Evolutionary conservation across 1,140 invertebrate species (phyloP).

Genomic region (Rhizoglyphus robini): DNA sequence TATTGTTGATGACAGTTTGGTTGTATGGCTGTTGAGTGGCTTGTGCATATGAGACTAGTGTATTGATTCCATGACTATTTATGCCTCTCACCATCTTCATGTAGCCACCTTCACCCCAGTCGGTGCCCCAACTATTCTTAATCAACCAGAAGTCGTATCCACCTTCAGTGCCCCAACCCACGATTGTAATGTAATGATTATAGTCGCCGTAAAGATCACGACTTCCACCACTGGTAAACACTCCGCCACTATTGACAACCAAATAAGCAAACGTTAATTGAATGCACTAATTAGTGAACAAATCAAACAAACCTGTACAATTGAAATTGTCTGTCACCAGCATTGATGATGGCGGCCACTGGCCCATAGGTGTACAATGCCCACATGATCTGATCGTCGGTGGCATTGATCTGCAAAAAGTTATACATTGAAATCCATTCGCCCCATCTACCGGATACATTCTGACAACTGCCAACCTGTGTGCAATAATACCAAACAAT

Average conservation of each 20-base stretch:
- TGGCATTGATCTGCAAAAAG: neutral
- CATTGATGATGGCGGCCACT: conserved; percentile 37
- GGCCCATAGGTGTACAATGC: conserved; percentile 29
- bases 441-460: neutral
- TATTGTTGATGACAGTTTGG: too few relatives aligned
- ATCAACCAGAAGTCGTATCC: conserved; percentile 56
- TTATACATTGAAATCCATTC: neutral
- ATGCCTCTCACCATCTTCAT: conserved; percentile 76
- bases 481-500: neutral
- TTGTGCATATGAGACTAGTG: neutral
- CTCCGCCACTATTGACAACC: conserved; percentile 8
- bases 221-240: neutral
- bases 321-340: conserved; percentile 34
- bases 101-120: conserved; percentile 73
- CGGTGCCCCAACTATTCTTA: conserved; percentile 88
- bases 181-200: conserved; percentile 37
- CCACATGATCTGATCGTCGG: conserved; percentile 9
- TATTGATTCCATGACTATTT: conserved; percentile 42
- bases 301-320: conserved; percentile 24
- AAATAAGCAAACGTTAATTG: neutral
- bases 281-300: conserved; percentile 11
- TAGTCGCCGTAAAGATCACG: conserved; percentile 23
- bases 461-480: neutral
- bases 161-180: conserved; percentile 34
- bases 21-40: too few relatives aligned